Percentiles rank a stretch among this genome's conserved stretches.
phyloP scores from a whole-genome alignment of 2,797 vertebrate species.

The Xiphorhynchus erythropygius region DNA sequence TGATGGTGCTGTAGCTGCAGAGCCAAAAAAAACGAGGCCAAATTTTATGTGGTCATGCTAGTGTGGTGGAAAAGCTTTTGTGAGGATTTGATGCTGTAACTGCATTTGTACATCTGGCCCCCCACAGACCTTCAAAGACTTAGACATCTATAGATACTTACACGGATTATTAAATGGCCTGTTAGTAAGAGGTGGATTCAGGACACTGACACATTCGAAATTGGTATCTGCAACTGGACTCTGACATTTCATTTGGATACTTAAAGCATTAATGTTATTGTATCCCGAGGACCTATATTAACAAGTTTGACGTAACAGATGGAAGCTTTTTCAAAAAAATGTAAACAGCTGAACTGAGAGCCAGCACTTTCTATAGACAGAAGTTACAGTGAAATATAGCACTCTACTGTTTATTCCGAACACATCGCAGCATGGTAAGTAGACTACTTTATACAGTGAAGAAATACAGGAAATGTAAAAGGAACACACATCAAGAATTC shows the following conservation, averaged over 20 bases:
- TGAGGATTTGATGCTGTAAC: slow-evolving; percentile 60
- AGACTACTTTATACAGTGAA: slow-evolving; percentile 7
- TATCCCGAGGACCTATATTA: slow-evolving; percentile 64
- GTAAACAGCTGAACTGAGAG: slow-evolving; percentile 68
- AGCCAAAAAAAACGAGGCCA: slow-evolving; percentile 37
- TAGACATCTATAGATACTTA: slow-evolving; percentile 52
- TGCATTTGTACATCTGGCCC: slow-evolving; percentile 68
- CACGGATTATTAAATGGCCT: slow-evolving; percentile 63
- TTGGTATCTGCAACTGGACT: slow-evolving; percentile 36
- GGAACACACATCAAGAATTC: slow-evolving; percentile 10
- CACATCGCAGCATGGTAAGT: not conserved
- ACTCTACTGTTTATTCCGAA: slow-evolving; percentile 58
- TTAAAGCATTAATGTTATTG: slow-evolving; percentile 72
- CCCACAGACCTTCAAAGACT: slow-evolving; percentile 51
- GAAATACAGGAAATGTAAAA: slow-evolving; percentile 22
- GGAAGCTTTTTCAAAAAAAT: slow-evolving; percentile 69
- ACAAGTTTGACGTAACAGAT: slow-evolving; percentile 73
- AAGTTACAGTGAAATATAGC: slow-evolving; percentile 56
- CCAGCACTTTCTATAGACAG: slow-evolving; percentile 64
- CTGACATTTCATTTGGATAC: slow-evolving; percentile 66
- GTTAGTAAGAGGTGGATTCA: slow-evolving; percentile 69
- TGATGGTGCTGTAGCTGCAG: not conserved
- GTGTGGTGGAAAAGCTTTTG: slow-evolving; percentile 51
- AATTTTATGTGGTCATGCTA: slow-evolving; percentile 51
- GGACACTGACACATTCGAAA: slow-evolving; percentile 64